Conservation (phyloP, 37 sponge, comb jelly and placozoan genomes). For the Crambe crambe region DNA sequence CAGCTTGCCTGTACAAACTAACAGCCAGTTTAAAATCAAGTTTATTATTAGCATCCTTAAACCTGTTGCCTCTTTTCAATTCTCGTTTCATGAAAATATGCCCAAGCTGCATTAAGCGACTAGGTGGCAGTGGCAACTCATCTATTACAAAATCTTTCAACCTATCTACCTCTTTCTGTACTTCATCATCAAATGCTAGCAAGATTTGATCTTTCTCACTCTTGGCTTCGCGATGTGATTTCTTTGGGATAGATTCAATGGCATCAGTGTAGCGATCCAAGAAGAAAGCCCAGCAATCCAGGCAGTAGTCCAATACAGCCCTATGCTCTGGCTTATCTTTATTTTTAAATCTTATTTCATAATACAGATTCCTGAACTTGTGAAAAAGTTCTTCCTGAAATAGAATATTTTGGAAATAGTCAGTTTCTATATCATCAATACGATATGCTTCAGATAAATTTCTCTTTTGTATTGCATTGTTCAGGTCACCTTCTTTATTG, state of each 20-base stretch:
- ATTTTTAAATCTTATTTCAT: background rate
- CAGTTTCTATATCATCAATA: background rate
- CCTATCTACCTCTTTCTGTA: background rate
- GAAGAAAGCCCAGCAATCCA: background rate
- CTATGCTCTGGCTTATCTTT: background rate
- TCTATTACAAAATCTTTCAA: too few relatives aligned
- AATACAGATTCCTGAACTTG: background rate
- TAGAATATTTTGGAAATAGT: background rate
- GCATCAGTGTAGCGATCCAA: background rate
- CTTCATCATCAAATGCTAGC: background rate
- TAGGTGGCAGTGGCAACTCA: too few relatives aligned
- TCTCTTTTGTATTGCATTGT: background rate
- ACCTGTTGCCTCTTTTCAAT: too few relatives aligned
- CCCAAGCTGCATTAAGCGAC: too few relatives aligned
- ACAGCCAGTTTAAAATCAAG: too few relatives aligned
- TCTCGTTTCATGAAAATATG: too few relatives aligned
- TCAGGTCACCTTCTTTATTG: background rate
- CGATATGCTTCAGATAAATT: background rate
- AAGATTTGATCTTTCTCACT: background rate
- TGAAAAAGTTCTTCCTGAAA: background rate
- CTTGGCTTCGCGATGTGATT: background rate
- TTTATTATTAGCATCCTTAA: too few relatives aligned
- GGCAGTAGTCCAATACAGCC: background rate
- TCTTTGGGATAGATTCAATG: background rate
- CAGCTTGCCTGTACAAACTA: too few relatives aligned